These are phyloP conservation scores for Bos indicus DNA, from an alignment of 2,113 vertebrate genomes.

Conservation along the genomic window DNA sequence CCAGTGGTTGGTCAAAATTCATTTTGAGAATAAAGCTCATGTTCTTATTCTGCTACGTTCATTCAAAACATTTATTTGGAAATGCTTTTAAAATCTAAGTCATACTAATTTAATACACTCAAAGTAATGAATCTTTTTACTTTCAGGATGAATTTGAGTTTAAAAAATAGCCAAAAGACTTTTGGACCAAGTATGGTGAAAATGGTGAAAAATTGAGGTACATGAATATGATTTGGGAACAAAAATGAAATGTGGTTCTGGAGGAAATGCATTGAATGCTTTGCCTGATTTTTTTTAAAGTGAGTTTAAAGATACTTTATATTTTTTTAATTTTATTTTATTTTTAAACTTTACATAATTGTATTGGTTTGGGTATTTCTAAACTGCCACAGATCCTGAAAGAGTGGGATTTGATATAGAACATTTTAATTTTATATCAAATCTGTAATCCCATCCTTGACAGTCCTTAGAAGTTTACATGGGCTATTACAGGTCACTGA, in stretches of 20 bases:
- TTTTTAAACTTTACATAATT: no score
- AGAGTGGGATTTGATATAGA: not conserved
- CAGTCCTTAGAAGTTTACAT: not conserved
- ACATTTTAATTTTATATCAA: conserved; percentile 5
- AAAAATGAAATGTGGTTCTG: not conserved
- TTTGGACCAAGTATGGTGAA: not conserved
- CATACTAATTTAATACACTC: not conserved
- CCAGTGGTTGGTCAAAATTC: not conserved
- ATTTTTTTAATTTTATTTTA: no score
- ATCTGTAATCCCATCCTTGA: not conserved
- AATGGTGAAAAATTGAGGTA: not conserved
- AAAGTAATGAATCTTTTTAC: not conserved
- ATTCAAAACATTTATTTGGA: not conserved
- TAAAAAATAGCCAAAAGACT: not conserved
- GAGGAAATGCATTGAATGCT: not conserved
- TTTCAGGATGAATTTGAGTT: not conserved
- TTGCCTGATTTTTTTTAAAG: not conserved
- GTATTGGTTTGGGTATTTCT: not conserved
- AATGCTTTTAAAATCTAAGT: not conserved
- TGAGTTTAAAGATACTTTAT: not conserved
- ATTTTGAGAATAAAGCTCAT: not conserved
- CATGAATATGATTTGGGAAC: not conserved
- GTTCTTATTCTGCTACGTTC: not conserved
- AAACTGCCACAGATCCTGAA: not conserved
- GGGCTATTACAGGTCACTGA: not conserved